A percentile compares a stretch with the other conserved stretches of the same genome.
Evolutionary conservation across 2,797 vertebrate species (phyloP).

Genomic region (Rhinella marina): DNA sequence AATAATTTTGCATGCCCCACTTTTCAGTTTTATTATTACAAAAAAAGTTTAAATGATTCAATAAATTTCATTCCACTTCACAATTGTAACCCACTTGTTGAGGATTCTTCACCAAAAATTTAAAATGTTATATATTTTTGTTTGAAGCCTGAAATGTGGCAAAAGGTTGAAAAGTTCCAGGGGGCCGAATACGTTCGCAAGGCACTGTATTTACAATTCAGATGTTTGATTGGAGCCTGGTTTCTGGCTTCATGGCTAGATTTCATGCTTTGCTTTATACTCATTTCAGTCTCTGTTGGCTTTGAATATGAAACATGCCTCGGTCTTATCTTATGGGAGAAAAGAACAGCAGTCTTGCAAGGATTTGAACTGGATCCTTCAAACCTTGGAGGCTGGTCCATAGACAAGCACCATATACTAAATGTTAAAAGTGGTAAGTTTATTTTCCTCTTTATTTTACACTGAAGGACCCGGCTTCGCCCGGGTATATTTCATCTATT

Average conservation of each 20-base stretch:
- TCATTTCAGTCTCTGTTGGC: conserved; percentile 86
- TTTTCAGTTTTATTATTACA: no score
- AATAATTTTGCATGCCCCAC: no score
- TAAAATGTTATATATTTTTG: no score
- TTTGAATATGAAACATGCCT: conserved; percentile 98
- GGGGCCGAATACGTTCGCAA: no score
- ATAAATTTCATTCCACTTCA: no score
- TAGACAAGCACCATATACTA: conserved; percentile 95
- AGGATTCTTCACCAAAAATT: no score
- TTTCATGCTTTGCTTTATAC: conserved; percentile 1
- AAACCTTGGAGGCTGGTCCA: conserved; percentile 94
- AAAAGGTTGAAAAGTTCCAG: no score
- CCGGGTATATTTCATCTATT: no score
- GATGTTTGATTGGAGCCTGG: conserved; percentile 11
- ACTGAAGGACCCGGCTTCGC: no score
- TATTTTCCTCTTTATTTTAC: background rate
- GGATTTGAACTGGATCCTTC: conserved; percentile 96
- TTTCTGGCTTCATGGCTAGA: background rate
- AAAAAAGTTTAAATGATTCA: no score
- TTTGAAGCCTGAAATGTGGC: no score
- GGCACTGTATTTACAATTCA: conserved; percentile 40
- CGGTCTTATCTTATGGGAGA: conserved; percentile 97
- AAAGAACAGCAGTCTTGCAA: conserved; percentile 91
- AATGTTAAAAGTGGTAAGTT: conserved; percentile 92
- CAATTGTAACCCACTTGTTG: no score